Evolutionary conservation across 2,113 vertebrate genomes (phyloP), one percentile per base, ranked within the genome.

Genomic region (Lasiurus borealis): DNA sequence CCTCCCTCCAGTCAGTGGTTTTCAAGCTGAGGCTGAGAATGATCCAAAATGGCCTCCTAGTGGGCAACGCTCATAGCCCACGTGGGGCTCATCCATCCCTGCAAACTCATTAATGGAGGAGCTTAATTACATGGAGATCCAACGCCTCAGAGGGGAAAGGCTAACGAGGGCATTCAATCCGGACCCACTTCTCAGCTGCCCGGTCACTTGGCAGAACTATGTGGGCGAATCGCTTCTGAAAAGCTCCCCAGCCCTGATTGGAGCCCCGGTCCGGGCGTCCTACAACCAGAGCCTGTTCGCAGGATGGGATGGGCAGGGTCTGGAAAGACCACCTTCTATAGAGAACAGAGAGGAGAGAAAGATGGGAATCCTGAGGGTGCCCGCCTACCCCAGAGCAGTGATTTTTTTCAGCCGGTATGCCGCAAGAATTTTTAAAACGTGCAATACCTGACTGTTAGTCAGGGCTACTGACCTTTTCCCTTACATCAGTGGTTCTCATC

Each of bases 121-220:
- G 10, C 72, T 81, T 75, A 95, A 2, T 44, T 75, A 54, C 29
- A 27, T 52, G 8, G 19, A 92, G 95, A 93, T n/a, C 54, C 11
- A 96, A 34, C 57, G 29, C 59, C 95, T 75, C 25, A 13, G 90
- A 75, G 64, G 46, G 82, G 46, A 95, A 94, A 87, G 15, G 12
- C 36, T 88, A 96, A 19, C 36, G 0, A 50, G 57, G 5, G 16
- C 72, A 1, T 59, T 80, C 15, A 48, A 96, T 73, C 29, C 54
- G 44, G 40, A 52, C 13, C n/a, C 36, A 34, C 18, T 36, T 78
- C 90, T 71, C 44, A 71, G 54, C 4, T 34, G 72, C 46, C 11
- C 46, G 64, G 10, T 46, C 48, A 48, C 34, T 77, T 46, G 15
- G 48, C 72, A 69, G 34, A 72, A 19, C 59, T 52, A 2, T 52